Base-by-base conservation (phyloP, 2,797 vertebrate species). In the Myotis vivesi region DNA sequence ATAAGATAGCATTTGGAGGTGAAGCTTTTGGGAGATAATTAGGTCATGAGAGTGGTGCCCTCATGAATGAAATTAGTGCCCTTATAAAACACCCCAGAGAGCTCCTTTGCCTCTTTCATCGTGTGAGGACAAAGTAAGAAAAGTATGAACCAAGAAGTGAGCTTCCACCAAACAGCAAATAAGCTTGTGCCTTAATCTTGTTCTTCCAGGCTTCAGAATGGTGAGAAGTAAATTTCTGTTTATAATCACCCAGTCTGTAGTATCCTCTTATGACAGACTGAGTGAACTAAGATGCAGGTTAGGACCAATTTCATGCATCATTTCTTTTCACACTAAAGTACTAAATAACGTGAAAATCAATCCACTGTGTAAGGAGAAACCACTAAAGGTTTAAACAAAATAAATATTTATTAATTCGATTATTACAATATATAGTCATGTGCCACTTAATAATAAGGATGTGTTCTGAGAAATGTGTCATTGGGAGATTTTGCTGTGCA, bases 331-430 rank as follows among this genome's bases (percentile, higher is more conserved):
- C 12, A 59, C 8, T 82, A 57, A 76, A 4, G 0, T 69, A 44
- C 8, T 57, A 92, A 91, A 81, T 83, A 23, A 92, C 22, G 71
- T 51, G 57, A 71, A 92, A 94, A 85, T 93, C 3, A 82, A 85
- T 79, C 22, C 3, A 62, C 44, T 38, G 3, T 94, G 2, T 22
- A 82, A 68, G 41, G 71, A 9, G 10, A 85, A 92, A 90, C 30
- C 19, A 92, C 33, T 6, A 59, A 92, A 87, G 23, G 36, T 79
- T 77, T 87, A 57, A 81, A 93, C 22, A 7, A 20, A 76, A 57
- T 86, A 4, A 69, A 41, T 73, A 68, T 84, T 72, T 76, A 69
- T 90, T 69, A 82, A 88, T 64, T 83, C 4, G 66, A 49, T 8
- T 87, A 2, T 82, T 85, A 57, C 13, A 55, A 8, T 64, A 19